Percentiles rank a stretch among this genome's conserved stretches.
Conservation (phyloP, 2,113 vertebrate genomes). For the Chascanopsetta lugubris region DNA sequence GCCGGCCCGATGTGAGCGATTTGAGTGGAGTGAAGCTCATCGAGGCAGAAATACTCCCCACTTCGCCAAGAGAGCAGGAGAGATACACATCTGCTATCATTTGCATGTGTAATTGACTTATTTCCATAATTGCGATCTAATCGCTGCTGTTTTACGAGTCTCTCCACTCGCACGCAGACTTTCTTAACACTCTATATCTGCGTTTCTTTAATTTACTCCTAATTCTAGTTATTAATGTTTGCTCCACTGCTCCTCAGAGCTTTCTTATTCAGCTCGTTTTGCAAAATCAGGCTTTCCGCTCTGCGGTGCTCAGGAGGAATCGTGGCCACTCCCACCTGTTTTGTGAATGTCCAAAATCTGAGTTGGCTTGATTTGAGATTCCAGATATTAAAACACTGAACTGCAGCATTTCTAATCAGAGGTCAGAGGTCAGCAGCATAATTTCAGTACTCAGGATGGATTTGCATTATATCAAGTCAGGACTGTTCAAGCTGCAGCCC, state of each 20-base stretch:
- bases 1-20: constrained; percentile 10
- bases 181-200: background rate
- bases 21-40: constrained; percentile 5
- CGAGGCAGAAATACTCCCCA: constrained; percentile 4
- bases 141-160: constrained; percentile 5
- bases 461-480: too few species aligned
- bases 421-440: too few species aligned
- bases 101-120: constrained; percentile 19
- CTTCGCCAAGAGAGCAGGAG: background rate
- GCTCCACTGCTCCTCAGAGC: background rate
- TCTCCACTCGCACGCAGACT: background rate
- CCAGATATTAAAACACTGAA: too few species aligned
- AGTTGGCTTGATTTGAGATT: too few species aligned
- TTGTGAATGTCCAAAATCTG: too few species aligned
- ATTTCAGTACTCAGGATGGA: too few species aligned
- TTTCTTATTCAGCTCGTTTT: background rate
- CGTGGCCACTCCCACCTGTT: background rate
- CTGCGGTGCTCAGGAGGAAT: background rate
- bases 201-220: background rate
- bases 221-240: background rate
- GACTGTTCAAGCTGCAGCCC: too few species aligned
- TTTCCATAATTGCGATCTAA: constrained; percentile 27
- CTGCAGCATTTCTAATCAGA: too few species aligned
- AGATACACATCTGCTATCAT: constrained; percentile 28
- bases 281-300: background rate